These are phyloP conservation scores for Pseudachorutes palmiensis DNA, from an alignment of 1,140 invertebrate genomes.

Conservation along the genomic window DNA sequence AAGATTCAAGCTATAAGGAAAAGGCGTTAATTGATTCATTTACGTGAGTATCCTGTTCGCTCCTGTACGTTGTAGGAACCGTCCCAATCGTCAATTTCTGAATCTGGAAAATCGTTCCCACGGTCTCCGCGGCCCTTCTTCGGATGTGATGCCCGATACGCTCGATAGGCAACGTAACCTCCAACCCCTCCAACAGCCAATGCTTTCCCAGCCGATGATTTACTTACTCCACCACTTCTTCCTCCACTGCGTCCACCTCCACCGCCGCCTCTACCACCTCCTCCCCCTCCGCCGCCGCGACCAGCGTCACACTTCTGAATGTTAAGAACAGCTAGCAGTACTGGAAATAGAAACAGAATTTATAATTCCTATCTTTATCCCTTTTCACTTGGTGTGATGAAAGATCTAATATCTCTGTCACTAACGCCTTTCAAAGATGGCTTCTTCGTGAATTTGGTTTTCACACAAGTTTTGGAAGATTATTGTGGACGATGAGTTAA, in stretches of 20 bases:
- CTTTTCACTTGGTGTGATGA: too few species aligned
- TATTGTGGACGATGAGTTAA: too few species aligned
- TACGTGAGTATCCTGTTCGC: neutral
- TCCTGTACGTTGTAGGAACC: neutral
- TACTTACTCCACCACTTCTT: neutral
- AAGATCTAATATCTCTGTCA: too few species aligned
- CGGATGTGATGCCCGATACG: neutral
- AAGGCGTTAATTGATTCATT: neutral
- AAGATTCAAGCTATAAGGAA: neutral
- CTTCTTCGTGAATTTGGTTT: too few species aligned
- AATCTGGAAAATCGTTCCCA: neutral
- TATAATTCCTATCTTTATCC: too few species aligned
- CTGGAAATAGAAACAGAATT: too few species aligned
- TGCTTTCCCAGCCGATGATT: neutral
- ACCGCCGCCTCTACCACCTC: neutral
- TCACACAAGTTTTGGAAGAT: too few species aligned
- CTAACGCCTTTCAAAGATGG: too few species aligned
- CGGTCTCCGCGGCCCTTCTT: neutral
- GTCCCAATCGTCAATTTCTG: neutral
- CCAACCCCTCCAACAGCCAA: neutral
- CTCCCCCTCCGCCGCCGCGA: too few species aligned
- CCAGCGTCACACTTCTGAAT: neutral
- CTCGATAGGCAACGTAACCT: neutral
- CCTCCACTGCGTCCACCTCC: neutral
- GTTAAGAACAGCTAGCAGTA: neutral